Conservation (phyloP, 2,113 vertebrate genomes). For the Stomatorhinus ivindoensis region DNA sequence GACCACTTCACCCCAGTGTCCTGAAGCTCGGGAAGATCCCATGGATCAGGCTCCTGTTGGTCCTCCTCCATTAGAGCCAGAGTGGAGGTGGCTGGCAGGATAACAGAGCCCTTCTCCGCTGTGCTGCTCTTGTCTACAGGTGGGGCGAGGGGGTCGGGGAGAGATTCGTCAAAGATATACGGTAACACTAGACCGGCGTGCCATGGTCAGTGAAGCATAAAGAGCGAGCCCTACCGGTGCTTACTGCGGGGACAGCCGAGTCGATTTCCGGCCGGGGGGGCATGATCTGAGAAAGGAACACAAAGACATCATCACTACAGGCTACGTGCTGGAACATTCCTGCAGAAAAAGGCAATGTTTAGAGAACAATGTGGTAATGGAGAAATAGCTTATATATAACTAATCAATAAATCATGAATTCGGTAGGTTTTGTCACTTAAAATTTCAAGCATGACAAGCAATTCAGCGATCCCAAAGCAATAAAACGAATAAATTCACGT, state of each 20-base stretch:
- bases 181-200: background rate
- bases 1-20: constrained; percentile 81
- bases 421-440: background rate
- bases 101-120: constrained; percentile 43
- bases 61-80: constrained; percentile 61
- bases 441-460: background rate
- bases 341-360: background rate
- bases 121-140: constrained; percentile 35
- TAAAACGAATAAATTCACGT: background rate
- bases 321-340: background rate
- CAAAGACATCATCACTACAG: background rate
- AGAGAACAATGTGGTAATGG: background rate
- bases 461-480: background rate
- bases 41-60: constrained; percentile 57
- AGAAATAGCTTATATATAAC: background rate
- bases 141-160: background rate
- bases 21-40: constrained; percentile 74
- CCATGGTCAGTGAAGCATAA: background rate
- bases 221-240: constrained; percentile 10
- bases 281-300: constrained; percentile 62
- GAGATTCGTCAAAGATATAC: background rate
- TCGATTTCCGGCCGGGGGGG: constrained; percentile 71
- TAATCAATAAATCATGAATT: background rate
- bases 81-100: constrained; percentile 67
- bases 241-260: constrained; percentile 47